A percentile compares a stretch with the other conserved stretches of the same genome.
Evolutionary conservation across 2,888 invertebrate species (phyloP).

Genomic region (Hirtodrosophila trivittata): DNA sequence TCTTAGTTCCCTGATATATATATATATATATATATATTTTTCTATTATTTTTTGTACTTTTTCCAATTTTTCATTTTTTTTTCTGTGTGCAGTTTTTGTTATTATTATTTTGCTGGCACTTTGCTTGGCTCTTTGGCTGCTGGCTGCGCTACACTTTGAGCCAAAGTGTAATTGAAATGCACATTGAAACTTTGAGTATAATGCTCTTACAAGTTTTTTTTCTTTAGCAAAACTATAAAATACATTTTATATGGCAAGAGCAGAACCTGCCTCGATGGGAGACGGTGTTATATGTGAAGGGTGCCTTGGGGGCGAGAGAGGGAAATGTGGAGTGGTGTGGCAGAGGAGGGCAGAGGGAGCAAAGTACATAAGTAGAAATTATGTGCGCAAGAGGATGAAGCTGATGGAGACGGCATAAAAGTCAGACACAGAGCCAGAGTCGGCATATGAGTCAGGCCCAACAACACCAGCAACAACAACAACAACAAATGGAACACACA

Average conservation of each 20-base stretch:
- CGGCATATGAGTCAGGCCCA: slow-evolving; percentile 27
- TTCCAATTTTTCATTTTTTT: slow-evolving; percentile 11
- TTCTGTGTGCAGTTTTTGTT: slow-evolving; percentile 12
- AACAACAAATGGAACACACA: slow-evolving; percentile 5
- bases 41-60: too few species aligned
- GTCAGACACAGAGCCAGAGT: slow-evolving; percentile 38
- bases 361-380: slow-evolving; percentile 72
- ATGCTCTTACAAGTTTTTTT: slow-evolving; percentile 65
- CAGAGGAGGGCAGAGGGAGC: neutral
- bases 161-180: slow-evolving; percentile 70
- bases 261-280: too few species aligned
- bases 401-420: slow-evolving; percentile 68
- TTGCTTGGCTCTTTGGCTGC: slow-evolving; percentile 28
- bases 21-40: too few species aligned
- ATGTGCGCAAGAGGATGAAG: slow-evolving; percentile 64
- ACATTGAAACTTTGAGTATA: slow-evolving; percentile 72
- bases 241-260: slow-evolving; percentile 56
- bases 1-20: neutral
- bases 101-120: slow-evolving; percentile 43
- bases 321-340: neutral
- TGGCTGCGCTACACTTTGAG: slow-evolving; percentile 36
- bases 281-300: neutral
- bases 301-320: neutral
- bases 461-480: slow-evolving; percentile 10
- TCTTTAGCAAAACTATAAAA: slow-evolving; percentile 62